Percentiles rank a stretch among this genome's conserved stretches.
These are phyloP conservation scores for Leucoraja erinaceus DNA, from an alignment of 2,113 vertebrate genomes.

Conservation along the genomic window DNA sequence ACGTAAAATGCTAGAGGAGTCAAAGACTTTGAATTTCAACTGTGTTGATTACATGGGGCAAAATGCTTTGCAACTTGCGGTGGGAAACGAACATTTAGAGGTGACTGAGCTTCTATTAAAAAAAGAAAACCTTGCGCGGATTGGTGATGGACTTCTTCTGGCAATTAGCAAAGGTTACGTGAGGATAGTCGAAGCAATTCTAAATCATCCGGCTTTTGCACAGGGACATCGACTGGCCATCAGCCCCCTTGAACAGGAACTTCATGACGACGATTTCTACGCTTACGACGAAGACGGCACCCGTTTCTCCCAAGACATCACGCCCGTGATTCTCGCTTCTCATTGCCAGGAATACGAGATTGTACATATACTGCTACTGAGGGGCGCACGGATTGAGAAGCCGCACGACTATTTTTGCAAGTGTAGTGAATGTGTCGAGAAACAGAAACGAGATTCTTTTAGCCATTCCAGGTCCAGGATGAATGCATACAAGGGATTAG, in stretches of 20 bases:
- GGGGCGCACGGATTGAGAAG: slow-evolving; percentile 84
- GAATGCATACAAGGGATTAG: slow-evolving; percentile 93
- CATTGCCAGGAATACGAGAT: slow-evolving; percentile 97
- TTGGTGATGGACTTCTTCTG: slow-evolving; percentile 81
- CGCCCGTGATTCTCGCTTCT: slow-evolving; percentile 83
- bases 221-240: slow-evolving; percentile 77
- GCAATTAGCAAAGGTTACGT: slow-evolving; percentile 95
- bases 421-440: slow-evolving; percentile 79
- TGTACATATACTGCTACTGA: slow-evolving; percentile 85
- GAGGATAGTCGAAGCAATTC: slow-evolving; percentile 89
- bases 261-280: slow-evolving; percentile 86
- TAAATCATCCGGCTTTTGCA: slow-evolving; percentile 80
- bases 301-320: slow-evolving; percentile 89
- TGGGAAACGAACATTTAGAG: slow-evolving; percentile 90
- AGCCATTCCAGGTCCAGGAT: slow-evolving; percentile 92
- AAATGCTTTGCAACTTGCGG: slow-evolving; percentile 84
- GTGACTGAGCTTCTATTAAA: slow-evolving; percentile 90
- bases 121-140: slow-evolving; percentile 81
- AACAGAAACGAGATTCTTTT: slow-evolving; percentile 85
- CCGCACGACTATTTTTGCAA: slow-evolving; percentile 97
- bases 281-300: slow-evolving; percentile 93
- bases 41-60: slow-evolving; percentile 97
- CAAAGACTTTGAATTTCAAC: slow-evolving; percentile 91
- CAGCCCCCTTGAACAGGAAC: slow-evolving; percentile 85
- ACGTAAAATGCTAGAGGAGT: slow-evolving; percentile 93